Base-by-base conservation (phyloP, 2,888 invertebrate species). In the Lithodes maja region DNA sequence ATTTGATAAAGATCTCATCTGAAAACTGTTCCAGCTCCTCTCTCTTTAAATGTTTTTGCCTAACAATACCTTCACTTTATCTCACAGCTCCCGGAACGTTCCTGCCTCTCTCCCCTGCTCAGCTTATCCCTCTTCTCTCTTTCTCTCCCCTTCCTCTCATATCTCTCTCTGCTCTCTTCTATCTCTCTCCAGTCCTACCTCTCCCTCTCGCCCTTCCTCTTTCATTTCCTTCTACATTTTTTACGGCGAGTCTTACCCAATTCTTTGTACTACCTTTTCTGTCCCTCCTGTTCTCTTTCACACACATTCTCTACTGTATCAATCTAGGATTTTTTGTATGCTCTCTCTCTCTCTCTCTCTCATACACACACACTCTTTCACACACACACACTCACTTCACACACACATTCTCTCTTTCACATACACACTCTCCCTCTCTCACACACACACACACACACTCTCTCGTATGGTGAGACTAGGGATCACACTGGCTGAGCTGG, bases 391-490 rank as follows among this genome's bases (percentile, higher is more conserved):
- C 15, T 17, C 80, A 54, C 55, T 7, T 17, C 80, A 54, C 55
- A 3, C 17, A 17, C 55, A 5, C 79, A 53, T 55, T n/a, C 15
- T 80, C 55, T 3, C 15, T 55, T 49, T 55, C 53, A 1, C 17
- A 3, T 54, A 7, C 78, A 53, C 78, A 12, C 49, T 49, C 49
- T 9, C 78, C 12, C 53, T 53, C n/a, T 54, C n/a, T 5, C 55
- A 33, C 54, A 54, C 80, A 33, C 80, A 33, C 80, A 54, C 80
- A 50, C 80, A 53, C n/a, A 33, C 80, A 12, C 7, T n/a, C 17
- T 80, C 80, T 55, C 80, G 61, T 61, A 61, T 61, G 61, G 61
- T 61, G 61, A 61, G 61, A 61, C 61, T 61, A 61, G 61, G 61
- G 61, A 61, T 61, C 61, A 61, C 61, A 12, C 5, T 5, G 61